Conservation (phyloP, 2,888 invertebrate genomes). For the Chironomus tentans region DNA sequence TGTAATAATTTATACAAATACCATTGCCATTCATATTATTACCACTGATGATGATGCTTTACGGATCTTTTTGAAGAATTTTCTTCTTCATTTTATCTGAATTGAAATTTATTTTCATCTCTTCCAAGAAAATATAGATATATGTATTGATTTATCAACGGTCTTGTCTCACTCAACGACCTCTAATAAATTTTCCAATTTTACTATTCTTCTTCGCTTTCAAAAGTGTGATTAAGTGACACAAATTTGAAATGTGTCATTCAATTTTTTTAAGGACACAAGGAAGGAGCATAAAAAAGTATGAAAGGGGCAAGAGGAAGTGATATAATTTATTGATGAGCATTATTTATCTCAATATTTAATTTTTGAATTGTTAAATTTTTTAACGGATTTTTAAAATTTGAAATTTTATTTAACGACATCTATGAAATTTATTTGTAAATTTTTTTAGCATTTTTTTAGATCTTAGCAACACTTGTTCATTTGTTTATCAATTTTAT, state of each 20-base stretch:
- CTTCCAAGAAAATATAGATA: not conserved
- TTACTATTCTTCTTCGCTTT: not conserved
- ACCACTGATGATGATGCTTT: not conserved
- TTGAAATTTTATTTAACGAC: no score
- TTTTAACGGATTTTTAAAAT: no score
- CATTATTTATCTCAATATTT: no score
- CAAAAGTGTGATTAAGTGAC: not conserved
- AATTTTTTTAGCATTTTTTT: no score
- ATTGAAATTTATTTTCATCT: not conserved
- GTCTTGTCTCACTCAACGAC: not conserved
- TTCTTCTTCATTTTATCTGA: not conserved
- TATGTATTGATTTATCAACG: not conserved
- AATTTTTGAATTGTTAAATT: no score
- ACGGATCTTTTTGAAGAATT: not conserved
- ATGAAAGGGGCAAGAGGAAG: no score
- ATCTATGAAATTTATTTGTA: no score
- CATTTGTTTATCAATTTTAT: no score
- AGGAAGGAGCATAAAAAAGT: no score
- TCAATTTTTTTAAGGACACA: no score
- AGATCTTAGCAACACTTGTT: no score
- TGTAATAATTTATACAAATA: slow-evolving; percentile 12
- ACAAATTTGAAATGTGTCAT: not conserved
- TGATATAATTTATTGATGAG: no score
- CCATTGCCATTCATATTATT: not conserved
- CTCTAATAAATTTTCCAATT: not conserved